Conservation (phyloP, 2,113 vertebrate genomes). For the Helogale parvula region DNA sequence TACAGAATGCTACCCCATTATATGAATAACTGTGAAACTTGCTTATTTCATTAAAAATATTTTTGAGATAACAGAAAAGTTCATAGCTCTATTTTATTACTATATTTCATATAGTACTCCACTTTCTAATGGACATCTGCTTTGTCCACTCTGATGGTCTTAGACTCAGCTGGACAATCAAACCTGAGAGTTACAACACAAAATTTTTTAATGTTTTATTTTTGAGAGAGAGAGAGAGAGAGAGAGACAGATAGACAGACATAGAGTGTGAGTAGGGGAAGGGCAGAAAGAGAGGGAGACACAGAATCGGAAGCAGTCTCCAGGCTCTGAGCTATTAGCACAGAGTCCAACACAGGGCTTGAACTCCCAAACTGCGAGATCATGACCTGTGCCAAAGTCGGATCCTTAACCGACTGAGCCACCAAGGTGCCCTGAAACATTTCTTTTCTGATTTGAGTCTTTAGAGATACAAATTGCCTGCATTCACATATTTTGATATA, state of each 20-base stretch:
- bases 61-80: background rate
- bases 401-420: background rate
- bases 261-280: too few species aligned
- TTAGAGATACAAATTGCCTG: background rate
- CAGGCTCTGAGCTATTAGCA: background rate
- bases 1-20: background rate
- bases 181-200: background rate
- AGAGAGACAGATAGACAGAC: too few species aligned
- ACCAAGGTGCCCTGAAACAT: background rate
- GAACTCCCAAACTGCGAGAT: background rate
- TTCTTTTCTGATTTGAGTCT: background rate
- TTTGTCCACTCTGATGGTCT: background rate
- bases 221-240: too few species aligned
- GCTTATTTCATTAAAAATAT: background rate
- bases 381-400: background rate
- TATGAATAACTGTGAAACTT: background rate
- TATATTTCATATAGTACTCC: background rate
- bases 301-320: too few species aligned
- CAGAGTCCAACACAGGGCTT: fast-evolving
- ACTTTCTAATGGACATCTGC: background rate
- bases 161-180: background rate
- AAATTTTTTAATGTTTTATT: too few species aligned
- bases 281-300: too few species aligned
- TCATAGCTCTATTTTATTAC: background rate
- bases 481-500: background rate